phyloP scores from a whole-genome alignment of 1,140 invertebrate species.

The Drosophila leontia region DNA sequence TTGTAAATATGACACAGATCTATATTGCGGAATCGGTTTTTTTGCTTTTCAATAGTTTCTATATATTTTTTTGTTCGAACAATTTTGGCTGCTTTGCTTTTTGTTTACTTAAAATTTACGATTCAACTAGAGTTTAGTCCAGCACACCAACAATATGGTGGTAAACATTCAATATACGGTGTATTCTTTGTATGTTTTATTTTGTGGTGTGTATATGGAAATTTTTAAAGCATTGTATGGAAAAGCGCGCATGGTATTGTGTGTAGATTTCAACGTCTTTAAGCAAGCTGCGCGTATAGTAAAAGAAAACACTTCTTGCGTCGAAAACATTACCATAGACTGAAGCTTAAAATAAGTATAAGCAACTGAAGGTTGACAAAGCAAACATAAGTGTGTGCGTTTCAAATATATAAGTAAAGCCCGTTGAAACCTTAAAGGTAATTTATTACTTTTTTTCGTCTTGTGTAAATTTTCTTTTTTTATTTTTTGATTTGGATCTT shows the following conservation, averaged over 20 bases:
- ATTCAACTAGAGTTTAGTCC: slow-evolving; percentile 36
- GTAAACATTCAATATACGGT: slow-evolving; percentile 7
- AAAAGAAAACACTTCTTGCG: background rate
- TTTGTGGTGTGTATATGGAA: slow-evolving; percentile 13
- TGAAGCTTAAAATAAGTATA: slow-evolving; percentile 29
- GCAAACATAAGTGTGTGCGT: slow-evolving; percentile 27
- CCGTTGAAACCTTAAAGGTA: slow-evolving; percentile 19
- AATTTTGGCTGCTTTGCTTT: slow-evolving; percentile 49
- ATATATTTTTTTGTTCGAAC: slow-evolving; percentile 14
- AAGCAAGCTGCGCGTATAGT: background rate
- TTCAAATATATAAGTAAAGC: slow-evolving; percentile 54
- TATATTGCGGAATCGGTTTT: slow-evolving; percentile 55
- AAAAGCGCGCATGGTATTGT: slow-evolving; percentile 7
- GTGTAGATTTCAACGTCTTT: background rate
- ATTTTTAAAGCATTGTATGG: slow-evolving; percentile 32
- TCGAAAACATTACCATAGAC: background rate
- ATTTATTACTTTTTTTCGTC: background rate
- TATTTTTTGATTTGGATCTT: background rate
- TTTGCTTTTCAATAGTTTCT: slow-evolving; percentile 8
- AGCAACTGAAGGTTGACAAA: slow-evolving; percentile 9
- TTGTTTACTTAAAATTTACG: slow-evolving; percentile 47
- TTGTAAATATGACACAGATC: slow-evolving; percentile 40
- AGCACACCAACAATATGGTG: background rate
- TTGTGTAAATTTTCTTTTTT: slow-evolving; percentile 11
- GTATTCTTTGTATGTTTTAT: slow-evolving; percentile 17